A percentile compares a stretch with the other conserved stretches of the same genome.
These are phyloP conservation scores for Erpetoichthys calabaricus DNA, from an alignment of 2,797 vertebrate genomes.

Conservation along the genomic window DNA sequence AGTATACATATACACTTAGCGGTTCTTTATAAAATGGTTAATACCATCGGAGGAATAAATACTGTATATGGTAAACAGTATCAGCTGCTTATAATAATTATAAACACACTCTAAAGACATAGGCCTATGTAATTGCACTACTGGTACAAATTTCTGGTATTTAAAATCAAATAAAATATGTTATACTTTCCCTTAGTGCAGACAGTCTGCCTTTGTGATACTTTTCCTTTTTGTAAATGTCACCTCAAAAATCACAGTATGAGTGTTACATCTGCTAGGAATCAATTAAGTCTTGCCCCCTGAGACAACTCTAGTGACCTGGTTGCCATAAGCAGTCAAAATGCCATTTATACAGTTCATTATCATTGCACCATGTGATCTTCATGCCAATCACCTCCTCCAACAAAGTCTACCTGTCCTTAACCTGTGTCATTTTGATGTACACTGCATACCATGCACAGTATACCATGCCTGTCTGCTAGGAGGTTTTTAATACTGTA, in stretches of 20 bases:
- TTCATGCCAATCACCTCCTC: background rate
- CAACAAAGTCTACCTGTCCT: slow-evolving; percentile 1
- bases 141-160: no score
- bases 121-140: no score
- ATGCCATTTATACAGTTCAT: slow-evolving; percentile 2
- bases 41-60: no score
- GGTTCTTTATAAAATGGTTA: no score
- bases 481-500: no score
- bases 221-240: background rate
- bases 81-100: no score
- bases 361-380: background rate
- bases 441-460: background rate
- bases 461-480: no score
- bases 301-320: background rate
- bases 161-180: no score
- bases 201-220: background rate
- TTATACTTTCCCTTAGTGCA: no score
- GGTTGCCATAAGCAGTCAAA: background rate
- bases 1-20: no score
- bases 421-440: background rate
- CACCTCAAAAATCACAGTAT: background rate
- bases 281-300: background rate
- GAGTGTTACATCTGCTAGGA: background rate
- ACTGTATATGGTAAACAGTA: no score
- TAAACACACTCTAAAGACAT: no score